Percentiles rank a stretch among this genome's conserved stretches.
These are phyloP conservation scores for Procambarus clarkii DNA, from an alignment of 1,140 invertebrate species.

Conservation along the genomic window DNA sequence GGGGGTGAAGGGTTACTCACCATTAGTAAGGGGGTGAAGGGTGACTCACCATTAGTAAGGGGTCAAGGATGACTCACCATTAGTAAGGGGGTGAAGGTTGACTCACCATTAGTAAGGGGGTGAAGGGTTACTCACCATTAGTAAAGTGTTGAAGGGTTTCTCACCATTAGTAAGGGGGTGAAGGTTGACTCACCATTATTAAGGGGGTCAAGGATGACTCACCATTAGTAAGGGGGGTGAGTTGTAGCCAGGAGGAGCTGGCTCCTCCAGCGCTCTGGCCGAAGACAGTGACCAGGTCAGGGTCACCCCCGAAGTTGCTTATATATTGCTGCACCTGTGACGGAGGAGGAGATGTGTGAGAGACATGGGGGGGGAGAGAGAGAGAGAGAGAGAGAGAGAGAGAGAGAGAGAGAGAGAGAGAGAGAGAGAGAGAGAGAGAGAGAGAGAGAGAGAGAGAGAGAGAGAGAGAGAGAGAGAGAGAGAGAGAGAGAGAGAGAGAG, in stretches of 20 bases:
- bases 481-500: no score
- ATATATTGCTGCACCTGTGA: constrained; percentile 75
- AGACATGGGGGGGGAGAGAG: not conserved
- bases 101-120: no score
- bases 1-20: no score
- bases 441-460: no score
- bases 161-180: not conserved
- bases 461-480: no score
- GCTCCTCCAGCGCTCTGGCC: constrained; percentile 81
- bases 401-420: not conserved
- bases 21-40: no score
- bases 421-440: not conserved
- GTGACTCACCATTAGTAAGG: no score
- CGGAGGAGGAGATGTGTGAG: not conserved
- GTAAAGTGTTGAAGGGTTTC: no score
- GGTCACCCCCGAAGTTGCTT: constrained; percentile 79
- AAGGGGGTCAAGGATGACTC: not conserved
- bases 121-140: no score
- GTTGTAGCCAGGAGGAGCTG: constrained; percentile 75
- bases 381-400: not conserved
- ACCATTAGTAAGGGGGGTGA: constrained; percentile 73
- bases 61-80: no score
- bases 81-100: no score
- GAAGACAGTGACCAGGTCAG: constrained; percentile 79
- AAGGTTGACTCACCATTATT: not conserved